Evolutionary conservation across 2,113 vertebrate genomes (phyloP), one percentile per base, ranked within the genome.

Genomic region (Phyllostomus hastatus): DNA sequence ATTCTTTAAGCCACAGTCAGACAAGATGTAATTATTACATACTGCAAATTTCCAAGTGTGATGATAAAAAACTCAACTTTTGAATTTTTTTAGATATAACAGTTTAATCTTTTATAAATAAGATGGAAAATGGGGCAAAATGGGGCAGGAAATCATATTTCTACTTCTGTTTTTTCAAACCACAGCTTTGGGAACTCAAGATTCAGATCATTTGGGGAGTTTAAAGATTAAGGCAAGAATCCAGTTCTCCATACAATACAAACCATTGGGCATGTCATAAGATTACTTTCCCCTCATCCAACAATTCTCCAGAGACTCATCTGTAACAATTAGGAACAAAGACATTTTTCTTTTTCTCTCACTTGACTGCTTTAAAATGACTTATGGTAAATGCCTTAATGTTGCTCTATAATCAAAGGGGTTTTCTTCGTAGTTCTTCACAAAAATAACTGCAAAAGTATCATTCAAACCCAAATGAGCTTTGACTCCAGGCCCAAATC

Each of bases 331-430:
- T 54, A 79, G 33, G 22, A 95, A 4, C 17, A 79, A 46, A 57
- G 10, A 57, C 46, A 76, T 7, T 28, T 59, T 57, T 66, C 52
- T 33, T 79, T 54, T 83, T 57, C 91, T 78, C 33, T 80, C 66
- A 70, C 5, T 95, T 54, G 33, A 69, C 48, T 93, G 12, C 50
- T 88, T 94, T 90, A 87, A 90, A 88, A 94, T 87, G 80, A 95
- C 59, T 92, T 88, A 24, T 41, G 59, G 59, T 61, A 80, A 92
- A 67, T 85, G 88, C 24, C 50, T 52, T 89, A 75, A 92, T 72
- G 90, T 69, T 82, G 11, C 31, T 66, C 75, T 82, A 61, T 11
- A 88, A 82, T 66, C 80, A 76, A 78, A 96, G 61, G 6, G 8
- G 22, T 84, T 91, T 93, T 82, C 66, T 90, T 80, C 75, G 26